Percentiles rank a stretch among this genome's conserved stretches.
Evolutionary conservation across 2,888 invertebrate species (phyloP).

Genomic region (Catocala sponsa): DNA sequence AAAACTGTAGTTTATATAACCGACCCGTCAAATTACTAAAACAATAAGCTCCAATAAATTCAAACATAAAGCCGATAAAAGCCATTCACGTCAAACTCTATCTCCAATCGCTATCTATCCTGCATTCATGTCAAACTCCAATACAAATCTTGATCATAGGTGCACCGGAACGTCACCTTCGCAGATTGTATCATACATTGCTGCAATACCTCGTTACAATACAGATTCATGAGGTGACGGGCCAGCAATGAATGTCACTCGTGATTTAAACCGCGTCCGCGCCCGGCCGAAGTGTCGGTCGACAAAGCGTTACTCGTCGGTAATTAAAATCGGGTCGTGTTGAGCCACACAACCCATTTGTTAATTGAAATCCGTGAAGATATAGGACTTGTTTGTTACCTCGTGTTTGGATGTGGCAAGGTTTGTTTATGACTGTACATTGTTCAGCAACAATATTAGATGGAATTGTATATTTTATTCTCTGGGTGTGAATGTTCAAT

Average conservation of each 20-base stretch:
- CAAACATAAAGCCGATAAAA: not conserved
- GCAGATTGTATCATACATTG: conserved; percentile 15
- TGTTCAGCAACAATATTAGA: not conserved
- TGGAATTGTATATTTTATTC: too few species aligned
- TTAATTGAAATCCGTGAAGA: conserved; percentile 61
- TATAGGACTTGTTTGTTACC: conserved; percentile 34
- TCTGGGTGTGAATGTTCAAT: too few species aligned
- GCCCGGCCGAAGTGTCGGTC: conserved; percentile 40
- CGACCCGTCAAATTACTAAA: too few species aligned
- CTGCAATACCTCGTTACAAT: conserved; percentile 11
- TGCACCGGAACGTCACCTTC: conserved; percentile 5
- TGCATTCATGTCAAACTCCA: conserved; percentile 9
- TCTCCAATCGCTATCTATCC: too few species aligned
- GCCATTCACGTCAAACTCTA: too few species aligned
- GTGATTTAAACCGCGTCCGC: conserved; percentile 46
- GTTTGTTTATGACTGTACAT: conserved; percentile 1
- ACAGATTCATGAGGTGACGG: conserved; percentile 20
- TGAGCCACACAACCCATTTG: conserved; percentile 58
- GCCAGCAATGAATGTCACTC: conserved; percentile 34
- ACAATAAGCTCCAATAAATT: too few species aligned
- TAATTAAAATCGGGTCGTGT: conserved; percentile 56
- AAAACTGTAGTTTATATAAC: not conserved
- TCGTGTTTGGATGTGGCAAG: conserved; percentile 7
- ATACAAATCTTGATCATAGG: conserved; percentile 16
- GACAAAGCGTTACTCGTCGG: conserved; percentile 45